These are phyloP conservation scores for Polyodon spathula DNA, from an alignment of 2,113 vertebrate species.

Conservation along the genomic window DNA sequence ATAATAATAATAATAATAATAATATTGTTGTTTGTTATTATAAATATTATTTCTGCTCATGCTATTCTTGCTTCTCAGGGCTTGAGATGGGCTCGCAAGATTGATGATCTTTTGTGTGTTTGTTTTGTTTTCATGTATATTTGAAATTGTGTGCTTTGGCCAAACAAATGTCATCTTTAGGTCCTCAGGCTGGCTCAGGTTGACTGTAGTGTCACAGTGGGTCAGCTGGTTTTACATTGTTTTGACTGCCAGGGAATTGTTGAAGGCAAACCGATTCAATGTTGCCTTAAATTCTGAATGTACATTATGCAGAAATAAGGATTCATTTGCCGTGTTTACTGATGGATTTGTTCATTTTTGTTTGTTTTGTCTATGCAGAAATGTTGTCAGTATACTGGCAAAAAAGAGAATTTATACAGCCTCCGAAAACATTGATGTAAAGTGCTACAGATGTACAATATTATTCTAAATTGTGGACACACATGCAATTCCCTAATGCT, in stretches of 20 bases:
- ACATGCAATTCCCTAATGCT: no score
- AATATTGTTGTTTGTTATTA: not conserved
- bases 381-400: not conserved
- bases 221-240: not conserved
- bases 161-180: not conserved
- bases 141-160: not conserved
- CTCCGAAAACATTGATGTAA: no score
- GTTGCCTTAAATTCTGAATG: not conserved
- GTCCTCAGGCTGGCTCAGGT: not conserved
- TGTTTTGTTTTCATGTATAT: not conserved
- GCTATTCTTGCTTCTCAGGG: not conserved
- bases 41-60: not conserved
- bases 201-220: no score
- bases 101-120: not conserved
- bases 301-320: slow-evolving; percentile 5
- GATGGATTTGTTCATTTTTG: slow-evolving; percentile 10
- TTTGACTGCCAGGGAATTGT: not conserved
- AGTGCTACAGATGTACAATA: no score
- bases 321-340: slow-evolving; percentile 4
- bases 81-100: not conserved
- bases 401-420: slow-evolving; percentile 4
- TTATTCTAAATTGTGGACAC: no score
- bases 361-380: slow-evolving; percentile 9
- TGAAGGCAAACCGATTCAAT: not conserved
- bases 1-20: no score